Evolutionary conservation across 2,113 vertebrate genomes (phyloP), one percentile per base, ranked within the genome.

Genomic region (Tachuris rubrigastra): DNA sequence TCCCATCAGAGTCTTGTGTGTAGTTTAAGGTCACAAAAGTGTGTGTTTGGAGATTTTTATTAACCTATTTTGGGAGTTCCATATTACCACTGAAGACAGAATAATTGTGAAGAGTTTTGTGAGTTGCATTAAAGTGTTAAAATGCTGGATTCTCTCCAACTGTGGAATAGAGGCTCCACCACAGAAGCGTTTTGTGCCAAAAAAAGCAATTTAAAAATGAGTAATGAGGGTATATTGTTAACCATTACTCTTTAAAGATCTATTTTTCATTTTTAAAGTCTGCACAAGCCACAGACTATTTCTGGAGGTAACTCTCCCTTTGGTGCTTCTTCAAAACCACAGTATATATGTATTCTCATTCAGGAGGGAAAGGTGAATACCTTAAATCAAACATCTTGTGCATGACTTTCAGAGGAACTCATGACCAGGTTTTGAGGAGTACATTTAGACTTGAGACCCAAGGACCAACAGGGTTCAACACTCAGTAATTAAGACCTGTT

Each of bases 161-260:
- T 74, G 28, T 4, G 19, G 75, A 85, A 91, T 15, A 73, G 19
- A 65, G 55, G 27, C 46, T 86, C 76, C 90, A 81, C 53, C 41
- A 80, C 0, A 80, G 72, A 94, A 90, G 69, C 31, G 12, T 41
- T 87, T 52, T 2, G 4, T 90, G 92, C 95, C 95, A 95, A 97
- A 68, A 93, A 96, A 96, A 96, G 75, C 92, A 95, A 95, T 91
- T 95, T 85, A 72, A 96, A 88, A 82, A 47, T 93, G 87, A 97
- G 27, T 86, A 94, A 96, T 84, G 92, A 94, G 44, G 62, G 56
- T 52, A 84, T 44, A 78, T 71, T 88, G 72, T 93, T 90, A 95
- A 92, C 50, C 47, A 90, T 74, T 85, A 92, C 22, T 94, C 82
- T 91, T 90, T 91, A 92, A 95, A 86, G 68, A 84, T 60, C 17